Evolutionary conservation across 2,888 invertebrate species (phyloP).

Genomic region (Coelogynopora nodosa): DNA sequence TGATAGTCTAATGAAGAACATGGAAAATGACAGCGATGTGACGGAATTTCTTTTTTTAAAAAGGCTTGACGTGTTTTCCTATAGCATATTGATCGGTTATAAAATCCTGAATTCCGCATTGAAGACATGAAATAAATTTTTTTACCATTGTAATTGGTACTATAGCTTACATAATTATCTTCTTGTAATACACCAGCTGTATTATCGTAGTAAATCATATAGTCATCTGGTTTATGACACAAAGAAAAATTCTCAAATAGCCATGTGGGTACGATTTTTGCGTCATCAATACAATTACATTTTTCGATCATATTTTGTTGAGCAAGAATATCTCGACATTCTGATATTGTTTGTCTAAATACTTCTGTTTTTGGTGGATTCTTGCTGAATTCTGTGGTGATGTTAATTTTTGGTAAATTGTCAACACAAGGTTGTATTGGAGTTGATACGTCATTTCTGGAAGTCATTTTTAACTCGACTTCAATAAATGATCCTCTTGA

Average conservation of each 20-base stretch:
- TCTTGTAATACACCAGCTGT: too few species aligned
- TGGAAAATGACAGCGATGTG: neutral
- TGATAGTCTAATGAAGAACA: neutral
- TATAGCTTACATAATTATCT: too few species aligned
- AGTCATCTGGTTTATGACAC: neutral
- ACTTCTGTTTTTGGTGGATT: neutral
- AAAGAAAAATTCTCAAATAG: neutral
- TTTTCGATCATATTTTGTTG: neutral
- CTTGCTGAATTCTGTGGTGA: neutral
- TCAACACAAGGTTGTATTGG: neutral
- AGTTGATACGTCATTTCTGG: neutral
- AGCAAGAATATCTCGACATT: neutral
- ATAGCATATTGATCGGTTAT: neutral
- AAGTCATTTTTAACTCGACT: neutral
- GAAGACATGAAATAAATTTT: neutral
- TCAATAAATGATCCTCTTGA: neutral
- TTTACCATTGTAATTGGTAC: neutral
- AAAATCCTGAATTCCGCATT: neutral
- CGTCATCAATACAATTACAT: neutral
- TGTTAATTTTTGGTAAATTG: neutral
- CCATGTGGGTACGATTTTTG: neutral
- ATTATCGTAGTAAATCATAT: neutral
- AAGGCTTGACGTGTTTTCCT: neutral
- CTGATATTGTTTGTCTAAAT: neutral
- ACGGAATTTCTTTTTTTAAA: neutral